These are phyloP conservation scores for Mythimna loreyi DNA, from an alignment of 2,888 invertebrate species.

Conservation along the genomic window DNA sequence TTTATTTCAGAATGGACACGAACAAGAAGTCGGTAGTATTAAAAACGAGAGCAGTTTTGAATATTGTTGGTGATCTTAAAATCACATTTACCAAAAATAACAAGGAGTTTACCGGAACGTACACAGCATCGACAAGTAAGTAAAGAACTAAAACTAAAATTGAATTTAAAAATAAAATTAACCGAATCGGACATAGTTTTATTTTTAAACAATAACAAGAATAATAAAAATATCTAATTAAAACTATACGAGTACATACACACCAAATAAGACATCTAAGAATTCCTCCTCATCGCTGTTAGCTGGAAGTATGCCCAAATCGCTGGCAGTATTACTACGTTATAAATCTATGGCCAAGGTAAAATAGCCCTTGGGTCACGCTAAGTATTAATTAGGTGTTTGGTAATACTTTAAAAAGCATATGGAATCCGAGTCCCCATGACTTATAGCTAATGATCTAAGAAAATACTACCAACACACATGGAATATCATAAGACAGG, in stretches of 20 bases:
- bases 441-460: background rate
- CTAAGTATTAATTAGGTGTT: no score
- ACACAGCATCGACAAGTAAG: constrained; percentile 79
- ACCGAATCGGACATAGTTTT: background rate
- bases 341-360: no score
- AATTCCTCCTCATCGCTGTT: no score
- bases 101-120: constrained; percentile 72
- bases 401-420: no score
- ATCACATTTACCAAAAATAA: constrained; percentile 67
- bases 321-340: no score
- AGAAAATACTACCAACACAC: background rate
- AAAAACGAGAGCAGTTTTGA: constrained; percentile 75
- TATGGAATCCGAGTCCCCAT: no score
- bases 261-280: no score
- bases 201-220: no score
- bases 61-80: constrained; percentile 71
- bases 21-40: constrained; percentile 75
- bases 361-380: no score
- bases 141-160: constrained; percentile 19
- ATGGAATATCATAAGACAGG: background rate
- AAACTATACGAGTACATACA: no score
- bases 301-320: no score
- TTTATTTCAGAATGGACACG: constrained; percentile 77
- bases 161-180: background rate
- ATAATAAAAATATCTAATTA: no score